Percentiles rank a stretch among this genome's conserved stretches.
Conservation (phyloP, 2,888 invertebrate species). For the Agrotis puta region DNA sequence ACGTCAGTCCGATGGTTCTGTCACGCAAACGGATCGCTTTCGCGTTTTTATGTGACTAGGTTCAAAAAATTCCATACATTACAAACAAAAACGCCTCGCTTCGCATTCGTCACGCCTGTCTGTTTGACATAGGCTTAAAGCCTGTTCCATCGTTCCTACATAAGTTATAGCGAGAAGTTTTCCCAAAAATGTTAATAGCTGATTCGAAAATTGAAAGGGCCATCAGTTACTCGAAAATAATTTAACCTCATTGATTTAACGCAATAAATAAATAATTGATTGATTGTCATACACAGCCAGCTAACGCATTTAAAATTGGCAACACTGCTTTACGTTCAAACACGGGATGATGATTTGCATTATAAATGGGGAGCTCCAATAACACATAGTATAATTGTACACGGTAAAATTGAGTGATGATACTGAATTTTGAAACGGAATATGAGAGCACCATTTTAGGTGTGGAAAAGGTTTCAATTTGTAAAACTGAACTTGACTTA, state of each 20-base stretch:
- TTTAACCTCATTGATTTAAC: slow-evolving; percentile 42
- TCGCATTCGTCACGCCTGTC: too few relatives aligned
- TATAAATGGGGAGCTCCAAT: slow-evolving; percentile 59
- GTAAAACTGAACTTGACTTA: slow-evolving; percentile 9
- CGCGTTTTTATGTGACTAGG: too few relatives aligned
- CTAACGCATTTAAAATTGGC: slow-evolving; percentile 19
- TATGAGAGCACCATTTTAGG: slow-evolving; percentile 9
- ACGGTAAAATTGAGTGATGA: slow-evolving; percentile 57
- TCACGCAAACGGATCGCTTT: too few relatives aligned
- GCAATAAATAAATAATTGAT: slow-evolving; percentile 27
- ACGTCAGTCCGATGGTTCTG: too few relatives aligned
- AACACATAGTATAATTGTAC: slow-evolving; percentile 49
- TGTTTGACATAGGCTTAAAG: too few relatives aligned
- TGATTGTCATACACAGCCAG: slow-evolving; percentile 40
- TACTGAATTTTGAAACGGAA: slow-evolving; percentile 57
- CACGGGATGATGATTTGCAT: slow-evolving; percentile 62
- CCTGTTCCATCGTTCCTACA: too few relatives aligned
- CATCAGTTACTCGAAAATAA: slow-evolving; percentile 17
- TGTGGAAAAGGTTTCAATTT: slow-evolving; percentile 9
- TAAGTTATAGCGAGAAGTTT: too few relatives aligned
- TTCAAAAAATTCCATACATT: too few relatives aligned
- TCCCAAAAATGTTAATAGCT: too few relatives aligned
- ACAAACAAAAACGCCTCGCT: too few relatives aligned
- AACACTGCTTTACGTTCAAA: slow-evolving; percentile 45
- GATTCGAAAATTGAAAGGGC: too few relatives aligned